phyloP scores from a whole-genome alignment of 2,888 invertebrate genomes.

The Prosapia bicincta region DNA sequence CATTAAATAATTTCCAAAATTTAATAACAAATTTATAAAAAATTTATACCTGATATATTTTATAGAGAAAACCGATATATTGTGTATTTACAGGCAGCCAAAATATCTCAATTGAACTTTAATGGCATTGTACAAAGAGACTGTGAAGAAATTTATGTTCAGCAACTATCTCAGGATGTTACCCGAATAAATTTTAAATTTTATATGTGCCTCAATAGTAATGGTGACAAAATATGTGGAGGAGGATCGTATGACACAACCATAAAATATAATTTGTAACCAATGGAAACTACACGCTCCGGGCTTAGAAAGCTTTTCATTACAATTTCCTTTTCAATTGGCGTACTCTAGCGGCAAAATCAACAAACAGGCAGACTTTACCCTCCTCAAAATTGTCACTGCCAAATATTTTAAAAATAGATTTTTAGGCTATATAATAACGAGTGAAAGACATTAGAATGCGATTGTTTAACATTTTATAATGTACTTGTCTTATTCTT shows the following conservation, averaged over 20 bases:
- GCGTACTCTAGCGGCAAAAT: neutral
- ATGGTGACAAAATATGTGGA: neutral
- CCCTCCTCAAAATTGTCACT: neutral
- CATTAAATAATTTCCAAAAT: no score
- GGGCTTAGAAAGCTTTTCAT: neutral
- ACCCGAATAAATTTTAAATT: constrained; percentile 6
- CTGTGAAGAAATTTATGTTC: constrained; percentile 4
- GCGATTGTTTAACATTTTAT: no score
- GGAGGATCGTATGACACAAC: neutral
- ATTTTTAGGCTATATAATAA: no score
- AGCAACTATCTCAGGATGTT: constrained; percentile 1
- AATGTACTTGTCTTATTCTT: no score
- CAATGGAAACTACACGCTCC: neutral
- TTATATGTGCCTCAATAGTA: constrained; percentile 9
- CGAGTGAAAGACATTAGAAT: no score
- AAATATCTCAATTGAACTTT: neutral
- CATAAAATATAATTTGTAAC: neutral
- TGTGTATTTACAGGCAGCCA: constrained; percentile 6
- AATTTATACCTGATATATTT: no score
- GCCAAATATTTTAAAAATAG: neutral
- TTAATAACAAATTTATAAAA: no score
- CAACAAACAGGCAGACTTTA: neutral
- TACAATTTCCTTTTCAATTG: neutral
- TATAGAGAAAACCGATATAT: no score
- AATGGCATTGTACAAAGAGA: constrained; percentile 12